Base-by-base conservation (phyloP, 2,888 invertebrate genomes). In the Cetonia aurata region DNA sequence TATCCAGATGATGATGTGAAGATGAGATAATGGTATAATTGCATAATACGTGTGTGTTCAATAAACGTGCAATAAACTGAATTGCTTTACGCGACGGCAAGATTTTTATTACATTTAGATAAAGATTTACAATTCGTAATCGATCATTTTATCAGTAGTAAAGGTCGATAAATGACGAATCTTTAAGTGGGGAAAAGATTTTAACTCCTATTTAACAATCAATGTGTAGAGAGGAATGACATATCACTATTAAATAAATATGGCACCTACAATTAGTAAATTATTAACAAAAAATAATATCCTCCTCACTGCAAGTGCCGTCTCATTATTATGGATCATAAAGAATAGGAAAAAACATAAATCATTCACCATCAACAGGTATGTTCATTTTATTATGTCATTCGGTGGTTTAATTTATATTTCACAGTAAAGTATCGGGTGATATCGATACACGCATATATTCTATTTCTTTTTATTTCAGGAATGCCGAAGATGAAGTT, bases 231-330 rank as follows among this genome's bases (percentile, higher is more conserved):
- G 4, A 25, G 25, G 25, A 1, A 25, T 25, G 25, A 25, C 25
- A 25, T 25, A 25, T 25, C 25, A 25, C 25, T 25, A 25, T 25
- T 25, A 25, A 4, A 25, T 25, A 25, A 56, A 37, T 8, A 93
- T 93, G 93, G 93, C 93, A 77, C 93, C 92, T 77, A 89, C 88
- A 82, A 87, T 92, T 75, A 94, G 94, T 85, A 94, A 92, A 89
- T 86, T 92, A 79, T 87, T 91, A 75, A 89, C 90, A 77, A 89
- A 89, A 84, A 91, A 89, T 82, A 89, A 90, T 83, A 87, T 88
- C 59, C 85, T 85, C 77, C 86, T 91, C 74, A 91, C 90, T 73
- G 86, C 90, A 76, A 90, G 92, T 70, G 86, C 91, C 46, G 88
- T 90, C 42, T 87, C 89, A 37, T 84, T 90, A 52, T 81, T 90